These are phyloP conservation scores for Coptodon rendalli DNA, from an alignment of 2,113 vertebrate genomes.

Conservation along the genomic window DNA sequence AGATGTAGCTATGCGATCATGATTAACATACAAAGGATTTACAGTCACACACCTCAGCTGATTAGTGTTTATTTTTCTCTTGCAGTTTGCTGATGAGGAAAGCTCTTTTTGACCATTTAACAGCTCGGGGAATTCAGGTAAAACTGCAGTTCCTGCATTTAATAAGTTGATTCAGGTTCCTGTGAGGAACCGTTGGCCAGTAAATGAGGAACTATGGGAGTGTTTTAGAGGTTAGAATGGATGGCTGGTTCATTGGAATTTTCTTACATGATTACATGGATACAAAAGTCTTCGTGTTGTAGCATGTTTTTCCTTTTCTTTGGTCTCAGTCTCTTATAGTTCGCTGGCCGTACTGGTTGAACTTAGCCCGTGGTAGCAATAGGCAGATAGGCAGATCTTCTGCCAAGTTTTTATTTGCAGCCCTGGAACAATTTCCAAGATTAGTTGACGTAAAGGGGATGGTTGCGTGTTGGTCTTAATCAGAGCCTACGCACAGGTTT, in stretches of 20 bases:
- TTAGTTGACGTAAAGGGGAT: neutral
- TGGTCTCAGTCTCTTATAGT: neutral
- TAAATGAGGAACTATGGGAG: neutral
- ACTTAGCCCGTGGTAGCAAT: neutral
- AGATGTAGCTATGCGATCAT: neutral
- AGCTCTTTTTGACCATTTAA: constrained; percentile 90
- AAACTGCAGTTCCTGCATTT: neutral
- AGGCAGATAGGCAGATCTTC: neutral
- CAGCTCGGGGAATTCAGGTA: constrained; percentile 94
- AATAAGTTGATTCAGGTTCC: neutral
- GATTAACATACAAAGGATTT: neutral
- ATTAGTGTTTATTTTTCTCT: constrained; percentile 17
- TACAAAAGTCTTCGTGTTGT: neutral
- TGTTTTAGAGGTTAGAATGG: neutral
- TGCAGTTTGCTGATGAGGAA: constrained; percentile 93
- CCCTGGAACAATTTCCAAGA: neutral
- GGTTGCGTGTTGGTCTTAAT: neutral
- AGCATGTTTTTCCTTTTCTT: neutral
- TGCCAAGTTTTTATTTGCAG: neutral
- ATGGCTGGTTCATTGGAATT: neutral
- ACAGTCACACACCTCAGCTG: neutral
- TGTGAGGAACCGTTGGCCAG: neutral
- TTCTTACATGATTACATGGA: neutral
- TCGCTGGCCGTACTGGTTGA: neutral
- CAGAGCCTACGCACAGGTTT: neutral